These are phyloP conservation scores for Maconellicoccus hirsutus DNA, from an alignment of 1,140 invertebrate genomes.

Conservation along the genomic window DNA sequence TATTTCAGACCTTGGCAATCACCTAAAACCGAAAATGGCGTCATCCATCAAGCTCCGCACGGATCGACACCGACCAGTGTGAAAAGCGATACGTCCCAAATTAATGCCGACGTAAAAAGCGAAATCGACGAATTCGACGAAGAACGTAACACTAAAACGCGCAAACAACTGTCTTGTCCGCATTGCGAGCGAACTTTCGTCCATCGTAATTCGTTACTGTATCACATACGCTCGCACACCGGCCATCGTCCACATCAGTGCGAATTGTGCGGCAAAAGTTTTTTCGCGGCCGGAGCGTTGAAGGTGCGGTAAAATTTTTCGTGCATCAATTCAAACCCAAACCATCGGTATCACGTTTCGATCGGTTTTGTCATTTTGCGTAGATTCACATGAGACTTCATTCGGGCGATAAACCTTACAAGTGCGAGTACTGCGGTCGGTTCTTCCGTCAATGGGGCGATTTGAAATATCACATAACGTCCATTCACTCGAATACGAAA, in stretches of 20 bases:
- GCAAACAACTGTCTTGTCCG: conserved; percentile 38
- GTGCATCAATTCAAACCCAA: background rate
- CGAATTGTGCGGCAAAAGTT: conserved; percentile 65
- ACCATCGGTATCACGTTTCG: background rate
- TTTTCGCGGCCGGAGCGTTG: conserved; percentile 63
- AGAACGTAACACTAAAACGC: background rate
- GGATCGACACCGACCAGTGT: background rate
- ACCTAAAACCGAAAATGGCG: background rate
- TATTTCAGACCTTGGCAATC: background rate
- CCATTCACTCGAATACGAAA: conserved; percentile 67
- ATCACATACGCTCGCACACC: conserved; percentile 68
- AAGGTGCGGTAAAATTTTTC: conserved; percentile 42
- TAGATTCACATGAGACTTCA: conserved; percentile 60
- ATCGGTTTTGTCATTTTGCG: conserved; percentile 4
- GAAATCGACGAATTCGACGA: background rate
- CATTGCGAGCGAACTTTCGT: conserved; percentile 62
- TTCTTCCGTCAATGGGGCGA: conserved; percentile 78
- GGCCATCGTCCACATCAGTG: conserved; percentile 67
- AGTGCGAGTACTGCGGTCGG: conserved; percentile 62
- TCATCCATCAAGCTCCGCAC: background rate
- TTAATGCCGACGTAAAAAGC: background rate
- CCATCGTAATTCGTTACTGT: conserved; percentile 69
- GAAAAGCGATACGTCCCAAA: background rate
- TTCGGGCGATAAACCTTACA: conserved; percentile 65
- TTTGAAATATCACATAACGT: conserved; percentile 77